These are phyloP conservation scores for Spea bombifrons DNA, from an alignment of 2,113 vertebrate species.

Conservation along the genomic window DNA sequence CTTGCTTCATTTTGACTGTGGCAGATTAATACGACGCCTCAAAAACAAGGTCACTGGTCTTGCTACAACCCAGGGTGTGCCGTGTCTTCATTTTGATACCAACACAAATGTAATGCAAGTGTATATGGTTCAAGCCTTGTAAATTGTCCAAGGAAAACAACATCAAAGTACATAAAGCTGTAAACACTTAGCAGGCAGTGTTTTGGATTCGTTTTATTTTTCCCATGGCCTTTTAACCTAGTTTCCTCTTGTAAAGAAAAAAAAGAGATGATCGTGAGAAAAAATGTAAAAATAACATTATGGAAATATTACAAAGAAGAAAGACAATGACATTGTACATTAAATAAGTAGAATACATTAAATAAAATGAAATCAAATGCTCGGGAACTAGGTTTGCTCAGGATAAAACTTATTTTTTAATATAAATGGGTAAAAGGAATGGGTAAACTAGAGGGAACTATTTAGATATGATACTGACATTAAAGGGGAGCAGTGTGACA, in stretches of 20 bases:
- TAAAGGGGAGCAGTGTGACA: no score
- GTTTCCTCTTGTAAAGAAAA: conserved; percentile 2
- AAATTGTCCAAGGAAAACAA: conserved; percentile 30
- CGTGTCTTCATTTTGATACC: conserved; percentile 11
- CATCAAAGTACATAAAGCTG: conserved; percentile 30
- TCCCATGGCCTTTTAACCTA: conserved; percentile 33
- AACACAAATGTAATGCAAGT: conserved; percentile 22
- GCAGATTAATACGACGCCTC: conserved; percentile 38
- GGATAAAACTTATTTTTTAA: not conserved
- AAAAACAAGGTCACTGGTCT: conserved; percentile 24
- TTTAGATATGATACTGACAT: no score
- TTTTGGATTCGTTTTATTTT: conserved; percentile 27
- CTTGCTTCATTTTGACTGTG: conserved; percentile 25
- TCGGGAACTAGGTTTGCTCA: not conserved
- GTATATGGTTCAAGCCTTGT: conserved; percentile 27
- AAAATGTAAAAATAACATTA: not conserved
- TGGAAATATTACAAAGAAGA: not conserved
- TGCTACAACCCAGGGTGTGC: conserved; percentile 22
- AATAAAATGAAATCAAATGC: not conserved
- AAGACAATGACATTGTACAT: not conserved
- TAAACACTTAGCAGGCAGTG: conserved; percentile 1
- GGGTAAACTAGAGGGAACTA: no score
- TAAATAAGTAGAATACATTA: not conserved
- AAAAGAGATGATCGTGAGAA: conserved; percentile 16
- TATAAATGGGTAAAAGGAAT: not conserved